Percentiles rank a stretch among this genome's conserved stretches.
Conservation (phyloP, 2,888 invertebrate genomes). For the Neria commutata region DNA sequence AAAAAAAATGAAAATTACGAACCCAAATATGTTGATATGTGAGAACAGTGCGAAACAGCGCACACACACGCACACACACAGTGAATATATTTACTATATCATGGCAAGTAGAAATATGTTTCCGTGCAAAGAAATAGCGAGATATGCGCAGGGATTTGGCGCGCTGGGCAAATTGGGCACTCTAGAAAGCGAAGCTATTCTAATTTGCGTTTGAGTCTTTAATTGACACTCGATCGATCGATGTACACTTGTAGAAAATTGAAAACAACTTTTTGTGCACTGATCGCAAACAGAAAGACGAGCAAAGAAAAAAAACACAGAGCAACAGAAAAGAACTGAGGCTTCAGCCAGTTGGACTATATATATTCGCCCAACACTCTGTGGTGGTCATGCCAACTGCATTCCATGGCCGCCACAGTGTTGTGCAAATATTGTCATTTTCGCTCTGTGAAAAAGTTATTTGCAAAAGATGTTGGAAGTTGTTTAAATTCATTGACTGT, state of each 20-base stretch:
- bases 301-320: conserved; percentile 19
- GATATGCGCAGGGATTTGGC: background rate
- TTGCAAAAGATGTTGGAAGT: background rate
- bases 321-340: background rate
- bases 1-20: conserved; percentile 24
- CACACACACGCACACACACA: background rate
- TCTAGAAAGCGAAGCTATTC: too few relatives aligned
- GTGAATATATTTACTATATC: conserved; percentile 24
- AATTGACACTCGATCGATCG: too few relatives aligned
- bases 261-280: conserved; percentile 62
- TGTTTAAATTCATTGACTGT: background rate
- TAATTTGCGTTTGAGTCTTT: too few relatives aligned
- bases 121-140: background rate
- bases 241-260: conserved; percentile 58
- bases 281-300: conserved; percentile 53
- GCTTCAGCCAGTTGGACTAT: conserved; percentile 18
- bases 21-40: conserved; percentile 18
- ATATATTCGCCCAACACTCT: conserved; percentile 17
- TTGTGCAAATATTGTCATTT: background rate
- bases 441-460: too few relatives aligned
- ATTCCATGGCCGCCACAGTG: too few relatives aligned
- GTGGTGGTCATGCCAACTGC: too few relatives aligned
- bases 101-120: conserved; percentile 25
- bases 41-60: conserved; percentile 17
- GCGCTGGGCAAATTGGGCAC: too few relatives aligned